phyloP scores from a whole-genome alignment of 1,140 invertebrate species.

The Aradophagus sp. region DNA sequence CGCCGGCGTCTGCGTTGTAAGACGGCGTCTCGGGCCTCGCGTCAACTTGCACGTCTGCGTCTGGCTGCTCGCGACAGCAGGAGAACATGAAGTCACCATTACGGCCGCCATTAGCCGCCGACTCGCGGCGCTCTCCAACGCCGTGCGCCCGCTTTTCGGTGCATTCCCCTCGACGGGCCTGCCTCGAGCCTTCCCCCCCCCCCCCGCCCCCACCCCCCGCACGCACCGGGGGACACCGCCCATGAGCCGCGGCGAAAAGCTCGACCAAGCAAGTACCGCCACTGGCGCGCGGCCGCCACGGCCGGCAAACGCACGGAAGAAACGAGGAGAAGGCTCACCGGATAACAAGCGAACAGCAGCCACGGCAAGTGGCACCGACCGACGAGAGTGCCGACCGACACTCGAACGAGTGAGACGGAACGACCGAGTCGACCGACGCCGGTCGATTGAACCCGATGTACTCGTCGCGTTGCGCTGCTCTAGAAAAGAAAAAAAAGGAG shows the following conservation, averaged over 20 bases:
- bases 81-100: slow-evolving; percentile 51
- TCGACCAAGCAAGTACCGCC: slow-evolving; percentile 69
- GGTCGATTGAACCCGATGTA: slow-evolving; percentile 47
- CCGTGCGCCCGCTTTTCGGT: slow-evolving; percentile 16
- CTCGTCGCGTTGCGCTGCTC: slow-evolving; percentile 8
- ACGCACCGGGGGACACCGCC: slow-evolving; percentile 52
- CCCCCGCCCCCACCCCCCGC: not conserved
- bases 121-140: slow-evolving; percentile 23
- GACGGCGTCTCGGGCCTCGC: slow-evolving; percentile 56
- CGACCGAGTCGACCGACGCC: slow-evolving; percentile 12
- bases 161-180: slow-evolving; percentile 17
- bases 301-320: slow-evolving; percentile 66
- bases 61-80: slow-evolving; percentile 67
- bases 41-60: slow-evolving; percentile 74
- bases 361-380: slow-evolving; percentile 55
- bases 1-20: slow-evolving; percentile 65
- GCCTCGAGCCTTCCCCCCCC: slow-evolving; percentile 7
- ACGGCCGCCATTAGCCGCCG: not conserved
- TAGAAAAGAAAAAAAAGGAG: not conserved
- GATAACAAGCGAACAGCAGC: slow-evolving; percentile 60
- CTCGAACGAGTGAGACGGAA: slow-evolving; percentile 1
- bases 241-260: slow-evolving; percentile 37
- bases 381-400: not conserved
- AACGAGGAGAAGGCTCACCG: slow-evolving; percentile 70
- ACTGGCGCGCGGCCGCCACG: slow-evolving; percentile 43